Conservation (phyloP, 2,888 invertebrate genomes). For the Dasypogon diadema region DNA sequence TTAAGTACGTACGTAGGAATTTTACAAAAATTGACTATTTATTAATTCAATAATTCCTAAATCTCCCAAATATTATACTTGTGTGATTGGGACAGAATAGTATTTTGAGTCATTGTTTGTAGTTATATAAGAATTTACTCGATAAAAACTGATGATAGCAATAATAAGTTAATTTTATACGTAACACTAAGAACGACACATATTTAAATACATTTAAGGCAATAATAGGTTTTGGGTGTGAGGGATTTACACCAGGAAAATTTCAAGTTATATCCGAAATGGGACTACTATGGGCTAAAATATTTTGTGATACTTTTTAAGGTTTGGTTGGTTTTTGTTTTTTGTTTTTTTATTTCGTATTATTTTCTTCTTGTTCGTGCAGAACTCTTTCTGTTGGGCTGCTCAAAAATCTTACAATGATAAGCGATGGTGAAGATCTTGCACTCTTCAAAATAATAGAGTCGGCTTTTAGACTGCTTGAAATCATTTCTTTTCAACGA, state of each 20-base stretch:
- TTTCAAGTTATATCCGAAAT: not conserved
- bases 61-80: not conserved
- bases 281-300: not conserved
- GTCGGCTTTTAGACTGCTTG: too few species aligned
- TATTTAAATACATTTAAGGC: not conserved
- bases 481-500: too few species aligned
- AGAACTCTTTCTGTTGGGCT: too few species aligned
- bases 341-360: too few species aligned
- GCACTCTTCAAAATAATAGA: too few species aligned
- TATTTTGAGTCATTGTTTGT: slow-evolving; percentile 20
- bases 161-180: slow-evolving; percentile 36
- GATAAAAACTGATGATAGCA: slow-evolving; percentile 14
- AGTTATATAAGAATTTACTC: slow-evolving; percentile 1
- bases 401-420: too few species aligned
- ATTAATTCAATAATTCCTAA: slow-evolving; percentile 24
- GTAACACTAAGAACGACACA: not conserved
- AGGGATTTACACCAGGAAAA: not conserved
- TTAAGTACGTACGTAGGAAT: slow-evolving; percentile 1
- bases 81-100: not conserved
- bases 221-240: not conserved
- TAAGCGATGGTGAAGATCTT: too few species aligned
- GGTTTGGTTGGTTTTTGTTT: too few species aligned
- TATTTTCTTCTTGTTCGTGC: too few species aligned
- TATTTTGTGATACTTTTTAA: too few species aligned
- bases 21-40: slow-evolving; percentile 34